A percentile compares a stretch with the other conserved stretches of the same genome.
Evolutionary conservation across 2,888 invertebrate genomes (phyloP).

Genomic region (Drosophila neonasuta): DNA sequence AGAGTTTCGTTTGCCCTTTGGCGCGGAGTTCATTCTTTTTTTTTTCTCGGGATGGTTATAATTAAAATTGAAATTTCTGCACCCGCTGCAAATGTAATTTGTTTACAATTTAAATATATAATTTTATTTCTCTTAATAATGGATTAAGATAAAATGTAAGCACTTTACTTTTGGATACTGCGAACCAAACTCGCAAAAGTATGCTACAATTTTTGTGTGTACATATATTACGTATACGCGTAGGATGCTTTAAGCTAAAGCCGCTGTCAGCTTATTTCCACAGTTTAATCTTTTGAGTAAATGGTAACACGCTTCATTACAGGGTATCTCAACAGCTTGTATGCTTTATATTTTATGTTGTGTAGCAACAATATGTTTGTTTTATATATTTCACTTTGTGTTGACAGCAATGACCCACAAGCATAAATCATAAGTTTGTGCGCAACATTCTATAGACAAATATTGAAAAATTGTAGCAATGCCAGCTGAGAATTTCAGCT

Average conservation of each 20-base stretch:
- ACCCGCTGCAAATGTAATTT: constrained; percentile 12
- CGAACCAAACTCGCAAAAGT: constrained; percentile 32
- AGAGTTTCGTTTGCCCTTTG: constrained; percentile 4
- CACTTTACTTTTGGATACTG: neutral
- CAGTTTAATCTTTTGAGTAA: neutral
- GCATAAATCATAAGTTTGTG: constrained; percentile 78
- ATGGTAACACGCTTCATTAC: neutral
- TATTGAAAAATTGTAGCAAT: constrained; percentile 51
- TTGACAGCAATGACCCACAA: constrained; percentile 80
- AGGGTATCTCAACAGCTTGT: constrained; percentile 16
- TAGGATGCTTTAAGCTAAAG: neutral
- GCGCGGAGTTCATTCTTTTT: constrained; percentile 4
- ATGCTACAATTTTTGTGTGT: constrained; percentile 33
- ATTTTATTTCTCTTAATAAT: constrained; percentile 4
- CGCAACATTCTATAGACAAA: constrained; percentile 48
- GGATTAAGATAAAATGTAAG: neutral
- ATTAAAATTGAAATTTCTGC: constrained; percentile 38
- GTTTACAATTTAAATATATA: constrained; percentile 8
- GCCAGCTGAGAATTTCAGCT: constrained; percentile 24
- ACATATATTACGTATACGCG: constrained; percentile 33
- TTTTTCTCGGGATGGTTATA: constrained; percentile 1
- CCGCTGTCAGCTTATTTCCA: neutral
- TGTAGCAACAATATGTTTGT: constrained; percentile 61
- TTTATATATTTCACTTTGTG: constrained; percentile 66
- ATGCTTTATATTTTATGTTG: constrained; percentile 4